Evolutionary conservation across 2,888 invertebrate species (phyloP).

Genomic region (Cryptocephalus moraei): DNA sequence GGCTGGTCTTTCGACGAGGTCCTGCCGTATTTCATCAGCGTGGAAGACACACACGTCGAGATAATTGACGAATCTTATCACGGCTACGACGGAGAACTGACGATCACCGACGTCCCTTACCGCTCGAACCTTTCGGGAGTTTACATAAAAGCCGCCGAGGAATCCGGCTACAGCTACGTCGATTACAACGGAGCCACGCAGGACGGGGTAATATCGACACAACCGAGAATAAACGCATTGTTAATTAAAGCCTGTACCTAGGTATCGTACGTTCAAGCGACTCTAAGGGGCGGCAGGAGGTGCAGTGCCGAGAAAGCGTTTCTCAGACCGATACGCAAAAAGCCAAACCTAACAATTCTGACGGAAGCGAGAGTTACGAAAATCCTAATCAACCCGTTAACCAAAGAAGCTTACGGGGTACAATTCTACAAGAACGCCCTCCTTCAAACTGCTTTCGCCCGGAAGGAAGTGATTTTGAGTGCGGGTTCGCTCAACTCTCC

Average conservation of each 20-base stretch:
- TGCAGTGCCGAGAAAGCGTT: constrained; percentile 58
- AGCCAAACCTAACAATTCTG: constrained; percentile 58
- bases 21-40: constrained; percentile 34
- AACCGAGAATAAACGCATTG: no score
- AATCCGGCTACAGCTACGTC: constrained; percentile 54
- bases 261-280: constrained; percentile 49
- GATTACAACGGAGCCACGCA: constrained; percentile 59
- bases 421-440: constrained; percentile 47
- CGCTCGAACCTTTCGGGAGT: constrained; percentile 41
- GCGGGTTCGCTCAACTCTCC: constrained; percentile 85
- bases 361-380: constrained; percentile 51
- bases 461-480: constrained; percentile 75
- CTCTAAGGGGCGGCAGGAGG: constrained; percentile 47
- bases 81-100: constrained; percentile 34
- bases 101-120: constrained; percentile 28
- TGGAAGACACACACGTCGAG: constrained; percentile 28
- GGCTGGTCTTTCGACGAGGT: constrained; percentile 44
- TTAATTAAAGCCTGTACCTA: neutral
- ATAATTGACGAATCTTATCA: constrained; percentile 29
- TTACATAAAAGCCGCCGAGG: constrained; percentile 51
- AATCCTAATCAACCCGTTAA: constrained; percentile 51
- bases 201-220: constrained; percentile 40
- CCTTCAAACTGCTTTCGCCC: constrained; percentile 42
- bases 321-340: constrained; percentile 46
- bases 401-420: constrained; percentile 58